phyloP scores from a whole-genome alignment of 2,888 invertebrate species.

The Entomobrya proxima region DNA sequence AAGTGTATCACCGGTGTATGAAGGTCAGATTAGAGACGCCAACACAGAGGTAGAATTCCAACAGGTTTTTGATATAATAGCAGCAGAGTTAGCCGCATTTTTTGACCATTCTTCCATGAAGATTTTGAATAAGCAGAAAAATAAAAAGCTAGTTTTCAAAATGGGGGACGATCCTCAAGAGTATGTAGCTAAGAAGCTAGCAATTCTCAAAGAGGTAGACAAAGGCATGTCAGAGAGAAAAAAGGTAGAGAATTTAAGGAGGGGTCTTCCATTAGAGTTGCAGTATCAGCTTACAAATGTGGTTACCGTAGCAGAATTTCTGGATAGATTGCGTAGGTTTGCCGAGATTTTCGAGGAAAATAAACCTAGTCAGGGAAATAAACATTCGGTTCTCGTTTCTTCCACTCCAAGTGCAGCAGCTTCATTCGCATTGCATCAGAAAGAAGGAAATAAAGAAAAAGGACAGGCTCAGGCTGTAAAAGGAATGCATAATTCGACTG shows the following conservation, averaged over 20 bases:
- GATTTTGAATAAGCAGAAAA: background rate
- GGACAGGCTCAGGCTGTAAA: no score
- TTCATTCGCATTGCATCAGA: no score
- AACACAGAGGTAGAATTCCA: background rate
- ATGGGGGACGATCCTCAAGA: conserved; percentile 29
- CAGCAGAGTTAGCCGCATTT: background rate
- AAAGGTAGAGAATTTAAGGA: background rate
- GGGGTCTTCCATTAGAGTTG: background rate
- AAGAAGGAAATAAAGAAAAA: no score
- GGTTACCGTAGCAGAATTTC: background rate
- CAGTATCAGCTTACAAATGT: conserved; percentile 7
- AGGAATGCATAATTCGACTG: no score
- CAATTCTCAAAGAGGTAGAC: conserved; percentile 2
- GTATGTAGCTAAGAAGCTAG: conserved; percentile 34
- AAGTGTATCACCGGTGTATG: background rate
- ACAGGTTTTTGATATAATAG: background rate
- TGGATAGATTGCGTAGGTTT: background rate
- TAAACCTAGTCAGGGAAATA: no score
- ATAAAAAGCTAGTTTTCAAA: background rate
- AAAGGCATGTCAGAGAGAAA: background rate
- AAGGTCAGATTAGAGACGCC: background rate
- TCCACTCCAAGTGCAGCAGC: no score
- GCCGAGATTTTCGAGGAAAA: no score
- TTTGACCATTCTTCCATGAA: conserved; percentile 20
- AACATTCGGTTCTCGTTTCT: no score